Base-by-base conservation (phyloP, 2,113 vertebrate genomes). In the Picathartes gymnocephalus region DNA sequence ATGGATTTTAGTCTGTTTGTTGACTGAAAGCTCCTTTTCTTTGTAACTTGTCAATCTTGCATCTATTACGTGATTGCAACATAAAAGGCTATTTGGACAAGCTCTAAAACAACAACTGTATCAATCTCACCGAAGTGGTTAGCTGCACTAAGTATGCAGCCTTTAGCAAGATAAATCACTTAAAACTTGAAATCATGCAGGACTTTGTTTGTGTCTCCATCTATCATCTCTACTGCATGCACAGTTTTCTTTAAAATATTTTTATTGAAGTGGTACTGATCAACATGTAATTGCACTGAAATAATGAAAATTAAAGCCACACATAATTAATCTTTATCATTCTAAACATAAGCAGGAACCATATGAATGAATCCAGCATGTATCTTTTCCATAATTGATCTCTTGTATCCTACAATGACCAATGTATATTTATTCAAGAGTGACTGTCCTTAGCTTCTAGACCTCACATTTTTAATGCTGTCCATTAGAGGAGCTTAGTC, bases 1-100 rank as follows among this genome's bases (percentile, higher is more conserved):
- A 99, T 99, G 98, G 98, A 98, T 98, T 98, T 99, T 98, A 98
- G 98, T 98, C 97, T 98, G 97, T 98, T 97, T 99, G 98, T 99
- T 99, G 99, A 99, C 98, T 98, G 98, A 99, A 98, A 97, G 98
- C 98, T 97, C 97, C 97, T 98, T 99, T 99, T 98, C 98, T 98
- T 98, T 98, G 97, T 98, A 98, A 98, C 98, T 98, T 99, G 99
- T 99, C 99, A 98, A 98, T 98, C 98, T 98, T 97, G 97, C 97
- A 98, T 98, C 97, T 98, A 97, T 98, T 96, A 97, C 98, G 97
- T 97, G 97, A 98, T 97, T 98, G 97, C 97, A 97, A 97, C 98
- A 97, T 98, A 97, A 98, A 98, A 98, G 88, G 93, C 88, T 97
- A 97, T 97, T 98, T 97, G 98, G 97, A 97, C 98, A 97, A 98